These are phyloP conservation scores for Drusus annulatus DNA, from an alignment of 1,140 invertebrate genomes.

Conservation along the genomic window DNA sequence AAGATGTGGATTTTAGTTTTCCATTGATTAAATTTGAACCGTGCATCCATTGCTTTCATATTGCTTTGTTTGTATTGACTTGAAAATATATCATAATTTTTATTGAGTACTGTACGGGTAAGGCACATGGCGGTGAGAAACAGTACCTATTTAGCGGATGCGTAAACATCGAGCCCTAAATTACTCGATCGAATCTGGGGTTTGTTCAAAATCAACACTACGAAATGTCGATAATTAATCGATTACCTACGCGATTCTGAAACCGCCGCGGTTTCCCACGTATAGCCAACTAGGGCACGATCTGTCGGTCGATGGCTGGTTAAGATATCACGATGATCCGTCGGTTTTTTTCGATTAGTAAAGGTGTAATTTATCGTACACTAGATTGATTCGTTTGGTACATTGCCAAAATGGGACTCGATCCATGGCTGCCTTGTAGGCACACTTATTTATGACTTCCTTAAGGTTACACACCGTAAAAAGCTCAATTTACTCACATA, in stretches of 20 bases:
- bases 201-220: constrained; percentile 44
- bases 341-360: constrained; percentile 47
- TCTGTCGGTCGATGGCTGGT: constrained; percentile 18
- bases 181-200: constrained; percentile 35
- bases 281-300: constrained; percentile 26
- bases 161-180: constrained; percentile 38
- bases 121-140: no score
- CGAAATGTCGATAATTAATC: constrained; percentile 45
- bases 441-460: constrained; percentile 19
- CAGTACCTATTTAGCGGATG: constrained; percentile 8
- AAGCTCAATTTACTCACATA: background rate
- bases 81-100: no score
- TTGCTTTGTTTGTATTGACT: no score
- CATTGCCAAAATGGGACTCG: constrained; percentile 40
- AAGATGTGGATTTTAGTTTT: no score
- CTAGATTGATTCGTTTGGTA: constrained; percentile 38
- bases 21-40: no score
- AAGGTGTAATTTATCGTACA: constrained; percentile 44
- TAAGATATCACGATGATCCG: constrained; percentile 47
- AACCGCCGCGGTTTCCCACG: constrained; percentile 45
- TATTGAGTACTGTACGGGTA: no score
- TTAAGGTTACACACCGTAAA: background rate
- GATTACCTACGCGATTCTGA: constrained; percentile 48
- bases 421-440: constrained; percentile 28
- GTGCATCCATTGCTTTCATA: no score